Evolutionary conservation across 2,797 vertebrate species (phyloP), one percentile per base, ranked within the genome.

Genomic region (Micrastur ruficollis): DNA sequence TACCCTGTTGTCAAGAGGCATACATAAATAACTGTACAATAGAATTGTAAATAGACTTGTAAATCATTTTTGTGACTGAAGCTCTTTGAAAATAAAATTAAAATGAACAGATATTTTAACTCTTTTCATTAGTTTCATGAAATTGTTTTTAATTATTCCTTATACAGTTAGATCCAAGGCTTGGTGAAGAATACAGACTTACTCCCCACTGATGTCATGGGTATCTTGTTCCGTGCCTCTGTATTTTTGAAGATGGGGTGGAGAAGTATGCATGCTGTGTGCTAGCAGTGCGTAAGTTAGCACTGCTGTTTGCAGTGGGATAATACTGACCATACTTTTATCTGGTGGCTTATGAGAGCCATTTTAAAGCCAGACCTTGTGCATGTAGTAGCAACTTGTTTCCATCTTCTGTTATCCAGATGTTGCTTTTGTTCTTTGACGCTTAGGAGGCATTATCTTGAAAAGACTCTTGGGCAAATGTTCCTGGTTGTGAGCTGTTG

Each of bases 1-100:
- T 98, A 98, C 98, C 98, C 97, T 95, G 89, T 97, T 98, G 98
- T 98, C 97, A 97, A 97, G 96, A 97, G 96, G 97, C 97, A 98
- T 95, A 98, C 97, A 92, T 96, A 94, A 96, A 89, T 94, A 97
- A 97, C 83, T 98, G 98, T 98, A 98, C 95, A 98, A 97, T 97
- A 97, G 89, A 95, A 92, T 72, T 98, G 98, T 98, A 98, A 97
- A 98, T 98, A 98, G 91, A 93, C 92, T 92, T 97, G 97, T 96
- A 97, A 96, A 97, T 98, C 92, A 96, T 97, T 98, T 98, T 98
- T 98, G 95, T 97, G 97, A 98, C 98, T 96, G 96, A 98, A 97
- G 78, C 95, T 97, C 96, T 98, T 98, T 97, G 97, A 96, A 98
- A 98, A 98, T 96, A 98, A 98, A 98, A 97, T 93, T 73, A 80